phyloP scores from a whole-genome alignment of 2,113 vertebrate genomes.

The Amia ocellicauda region DNA sequence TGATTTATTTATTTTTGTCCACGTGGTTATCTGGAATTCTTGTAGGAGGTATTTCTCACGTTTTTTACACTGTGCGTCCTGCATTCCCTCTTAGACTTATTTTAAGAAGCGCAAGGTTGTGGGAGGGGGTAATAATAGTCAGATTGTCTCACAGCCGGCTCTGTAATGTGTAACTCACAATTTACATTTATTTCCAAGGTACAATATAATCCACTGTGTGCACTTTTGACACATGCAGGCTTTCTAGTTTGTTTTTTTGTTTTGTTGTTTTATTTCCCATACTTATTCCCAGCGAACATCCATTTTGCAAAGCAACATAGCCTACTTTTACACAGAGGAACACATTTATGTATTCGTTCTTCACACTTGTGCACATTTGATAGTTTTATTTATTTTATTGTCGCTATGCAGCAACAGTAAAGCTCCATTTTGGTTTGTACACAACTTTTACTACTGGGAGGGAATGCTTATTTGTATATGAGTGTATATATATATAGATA shows the following conservation, averaged over 20 bases:
- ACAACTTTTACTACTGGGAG: constrained; percentile 32
- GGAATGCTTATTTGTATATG: constrained; percentile 36
- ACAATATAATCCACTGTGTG: constrained; percentile 46
- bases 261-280: constrained; percentile 14
- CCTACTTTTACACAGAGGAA: constrained; percentile 20
- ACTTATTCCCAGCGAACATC: constrained; percentile 32
- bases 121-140: constrained; percentile 31
- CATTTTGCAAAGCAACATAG: constrained; percentile 24
- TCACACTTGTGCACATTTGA: background rate
- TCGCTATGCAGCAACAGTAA: constrained; percentile 42
- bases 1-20: constrained; percentile 23
- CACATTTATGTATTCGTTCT: background rate
- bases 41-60: constrained; percentile 24
- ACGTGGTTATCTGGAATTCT: constrained; percentile 30
- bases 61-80: constrained; percentile 40
- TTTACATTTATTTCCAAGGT: constrained; percentile 38
- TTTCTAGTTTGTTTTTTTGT: constrained; percentile 18
- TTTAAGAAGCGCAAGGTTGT: constrained; percentile 43
- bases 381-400: constrained; percentile 31
- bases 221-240: constrained; percentile 34
- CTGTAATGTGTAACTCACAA: constrained; percentile 60
- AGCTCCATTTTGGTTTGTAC: constrained; percentile 24
- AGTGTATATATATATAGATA: constrained; percentile 25
- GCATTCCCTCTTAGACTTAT: constrained; percentile 52
- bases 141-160: constrained; percentile 45